Conservation (phyloP, 30 jellyfish, hydroid and myxozoan species). For the Rhopilema esculentum region DNA sequence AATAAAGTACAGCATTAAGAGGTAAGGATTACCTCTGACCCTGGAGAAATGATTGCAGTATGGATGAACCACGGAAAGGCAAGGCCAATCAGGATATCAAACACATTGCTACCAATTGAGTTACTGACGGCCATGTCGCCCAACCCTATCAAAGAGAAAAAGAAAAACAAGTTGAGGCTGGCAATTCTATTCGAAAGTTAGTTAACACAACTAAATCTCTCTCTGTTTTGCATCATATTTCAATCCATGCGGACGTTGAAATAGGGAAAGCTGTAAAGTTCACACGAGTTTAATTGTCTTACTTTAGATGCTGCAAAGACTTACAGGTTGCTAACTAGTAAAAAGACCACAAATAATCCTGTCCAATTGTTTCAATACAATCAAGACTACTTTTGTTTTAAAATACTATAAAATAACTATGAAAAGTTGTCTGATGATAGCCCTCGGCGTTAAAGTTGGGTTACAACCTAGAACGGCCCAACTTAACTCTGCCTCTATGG, state of each 20-base stretch:
- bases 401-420: background rate
- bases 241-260: too few relatives aligned
- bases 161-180: background rate
- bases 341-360: too few relatives aligned
- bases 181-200: background rate
- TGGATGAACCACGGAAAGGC: slow-evolving; percentile 88
- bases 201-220: background rate
- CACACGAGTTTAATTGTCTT: too few relatives aligned
- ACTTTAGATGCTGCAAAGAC: too few relatives aligned
- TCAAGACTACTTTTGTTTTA: too few relatives aligned
- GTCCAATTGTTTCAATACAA: too few relatives aligned
- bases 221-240: background rate
- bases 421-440: background rate
- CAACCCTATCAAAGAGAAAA: slow-evolving; percentile 53
- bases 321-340: too few relatives aligned
- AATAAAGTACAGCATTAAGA: background rate
- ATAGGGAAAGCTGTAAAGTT: too few relatives aligned
- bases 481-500: background rate
- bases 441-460: background rate
- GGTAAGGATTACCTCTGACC: slow-evolving; percentile 43
- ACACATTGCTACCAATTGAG: slow-evolving; percentile 88
- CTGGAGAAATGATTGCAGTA: slow-evolving; percentile 75
- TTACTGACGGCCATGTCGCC: slow-evolving; percentile 96
- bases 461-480: background rate
- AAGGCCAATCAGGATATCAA: slow-evolving; percentile 84